These are phyloP conservation scores for Eledone cirrhosa DNA, from an alignment of 2,888 invertebrate species.

Conservation along the genomic window DNA sequence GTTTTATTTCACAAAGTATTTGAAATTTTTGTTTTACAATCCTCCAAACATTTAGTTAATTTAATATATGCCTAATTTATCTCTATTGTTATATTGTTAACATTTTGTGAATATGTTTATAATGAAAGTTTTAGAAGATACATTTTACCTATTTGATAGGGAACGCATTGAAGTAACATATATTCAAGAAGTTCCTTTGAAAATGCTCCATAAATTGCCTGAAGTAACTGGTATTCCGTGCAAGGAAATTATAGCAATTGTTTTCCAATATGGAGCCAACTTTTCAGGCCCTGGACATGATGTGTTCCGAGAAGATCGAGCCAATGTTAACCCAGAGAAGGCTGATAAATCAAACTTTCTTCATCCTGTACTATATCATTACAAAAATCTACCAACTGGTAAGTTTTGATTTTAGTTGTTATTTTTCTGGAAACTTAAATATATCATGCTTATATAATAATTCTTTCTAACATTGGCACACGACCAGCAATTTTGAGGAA, in stretches of 20 bases:
- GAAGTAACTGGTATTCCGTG: conserved; percentile 59
- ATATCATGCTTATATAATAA: too few species aligned
- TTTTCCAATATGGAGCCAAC: conserved; percentile 67
- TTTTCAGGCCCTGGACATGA: conserved; percentile 67
- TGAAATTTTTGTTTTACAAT: too few species aligned
- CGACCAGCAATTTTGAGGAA: too few species aligned
- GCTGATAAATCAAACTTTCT: conserved; percentile 68
- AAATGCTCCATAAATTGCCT: conserved; percentile 60
- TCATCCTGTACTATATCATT: conserved; percentile 68
- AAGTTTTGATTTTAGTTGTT: neutral
- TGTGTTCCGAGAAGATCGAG: conserved; percentile 65
- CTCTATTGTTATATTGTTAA: too few species aligned
- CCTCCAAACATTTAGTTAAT: too few species aligned
- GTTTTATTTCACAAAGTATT: too few species aligned
- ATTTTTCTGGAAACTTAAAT: too few species aligned
- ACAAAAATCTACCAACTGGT: conserved; percentile 65
- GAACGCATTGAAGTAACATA: conserved; percentile 52
- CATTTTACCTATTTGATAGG: conserved; percentile 41
- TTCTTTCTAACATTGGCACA: too few species aligned
- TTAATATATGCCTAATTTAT: too few species aligned
- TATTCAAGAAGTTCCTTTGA: conserved; percentile 66
- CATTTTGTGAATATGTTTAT: too few species aligned
- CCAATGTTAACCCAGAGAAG: conserved; percentile 64
- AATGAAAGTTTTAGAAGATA: neutral
- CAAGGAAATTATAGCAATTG: conserved; percentile 56